phyloP scores from a whole-genome alignment of 2,113 vertebrate genomes.

The Malurus cyaneus region DNA sequence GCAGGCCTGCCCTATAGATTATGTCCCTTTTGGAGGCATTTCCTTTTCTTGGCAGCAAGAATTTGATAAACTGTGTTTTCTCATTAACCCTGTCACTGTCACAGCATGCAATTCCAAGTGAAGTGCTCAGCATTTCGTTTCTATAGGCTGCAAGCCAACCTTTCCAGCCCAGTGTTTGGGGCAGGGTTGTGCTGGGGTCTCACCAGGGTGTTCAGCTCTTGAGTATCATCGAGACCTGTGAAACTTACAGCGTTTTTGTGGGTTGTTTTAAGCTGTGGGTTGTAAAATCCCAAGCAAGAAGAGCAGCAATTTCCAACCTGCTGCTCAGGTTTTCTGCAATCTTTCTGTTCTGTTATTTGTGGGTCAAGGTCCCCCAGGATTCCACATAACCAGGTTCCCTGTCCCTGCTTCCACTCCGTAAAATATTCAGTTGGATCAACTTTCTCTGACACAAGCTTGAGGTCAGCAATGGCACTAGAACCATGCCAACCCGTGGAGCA shows the following conservation, averaged over 20 bases:
- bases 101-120: neutral
- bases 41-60: neutral
- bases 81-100: neutral
- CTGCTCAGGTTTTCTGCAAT: neutral
- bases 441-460: neutral
- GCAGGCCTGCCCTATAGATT: neutral
- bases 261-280: neutral
- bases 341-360: neutral
- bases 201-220: neutral
- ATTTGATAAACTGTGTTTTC: neutral
- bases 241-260: neutral
- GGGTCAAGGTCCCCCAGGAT: neutral
- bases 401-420: neutral
- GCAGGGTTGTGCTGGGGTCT: neutral
- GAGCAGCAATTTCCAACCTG: neutral
- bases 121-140: neutral
- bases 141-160: neutral
- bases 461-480: neutral
- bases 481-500: neutral
- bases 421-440: neutral
- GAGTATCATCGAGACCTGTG: neutral
- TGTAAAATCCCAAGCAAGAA: neutral
- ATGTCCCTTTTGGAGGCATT: neutral
- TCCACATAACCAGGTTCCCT: neutral
- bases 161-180: neutral